Conservation (phyloP, 2,113 vertebrate species). For the Corythoichthys haematopterus region DNA sequence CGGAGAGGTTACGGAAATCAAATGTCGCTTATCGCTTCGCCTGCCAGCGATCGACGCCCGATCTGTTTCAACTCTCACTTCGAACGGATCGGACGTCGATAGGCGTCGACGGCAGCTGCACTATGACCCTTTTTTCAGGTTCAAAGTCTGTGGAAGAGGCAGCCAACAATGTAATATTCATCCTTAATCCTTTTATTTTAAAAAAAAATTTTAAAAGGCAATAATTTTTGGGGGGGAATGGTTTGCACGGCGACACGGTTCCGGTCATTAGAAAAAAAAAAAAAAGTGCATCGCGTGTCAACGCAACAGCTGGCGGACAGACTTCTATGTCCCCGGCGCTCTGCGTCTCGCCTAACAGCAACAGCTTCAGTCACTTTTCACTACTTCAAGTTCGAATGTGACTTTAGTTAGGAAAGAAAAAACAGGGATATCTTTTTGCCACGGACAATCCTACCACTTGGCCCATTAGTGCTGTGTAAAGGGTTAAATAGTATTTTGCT, state of each 20-base stretch:
- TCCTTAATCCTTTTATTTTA: conserved; percentile 45
- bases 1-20: conserved; percentile 30
- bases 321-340: conserved; percentile 29
- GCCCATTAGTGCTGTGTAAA: too few relatives aligned
- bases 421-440: too few relatives aligned
- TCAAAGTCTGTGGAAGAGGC: conserved; percentile 37
- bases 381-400: too few relatives aligned
- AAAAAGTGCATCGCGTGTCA: conserved; percentile 25
- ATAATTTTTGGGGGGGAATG: conserved; percentile 1
- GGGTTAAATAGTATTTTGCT: too few relatives aligned
- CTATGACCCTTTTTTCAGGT: background rate
- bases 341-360: conserved; percentile 4
- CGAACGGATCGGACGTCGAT: too few relatives aligned
- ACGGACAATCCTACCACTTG: too few relatives aligned
- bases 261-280: conserved; percentile 13
- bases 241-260: conserved; percentile 11
- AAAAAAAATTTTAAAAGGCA: conserved; percentile 8
- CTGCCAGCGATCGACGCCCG: conserved; percentile 8
- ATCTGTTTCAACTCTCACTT: too few relatives aligned
- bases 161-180: conserved; percentile 32
- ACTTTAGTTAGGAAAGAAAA: too few relatives aligned
- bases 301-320: conserved; percentile 24
- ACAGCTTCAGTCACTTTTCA: background rate
- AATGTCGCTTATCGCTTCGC: conserved; percentile 25
- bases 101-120: too few relatives aligned